Percentiles rank a stretch among this genome's conserved stretches.
Evolutionary conservation across 2,888 invertebrate genomes (phyloP).

Genomic region (Andrena haemorrhoa): DNA sequence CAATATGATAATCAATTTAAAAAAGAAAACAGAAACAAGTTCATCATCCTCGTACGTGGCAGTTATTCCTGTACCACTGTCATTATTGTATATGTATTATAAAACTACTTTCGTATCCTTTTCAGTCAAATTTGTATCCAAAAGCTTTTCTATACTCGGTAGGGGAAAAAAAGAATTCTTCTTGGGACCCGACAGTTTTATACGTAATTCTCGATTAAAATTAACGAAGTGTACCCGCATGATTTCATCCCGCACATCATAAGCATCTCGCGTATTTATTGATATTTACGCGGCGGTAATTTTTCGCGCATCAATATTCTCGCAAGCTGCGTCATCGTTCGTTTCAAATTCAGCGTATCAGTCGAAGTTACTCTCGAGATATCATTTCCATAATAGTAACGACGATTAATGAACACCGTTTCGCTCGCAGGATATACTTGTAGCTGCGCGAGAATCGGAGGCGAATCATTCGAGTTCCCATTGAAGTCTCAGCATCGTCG

Average conservation of each 20-base stretch:
- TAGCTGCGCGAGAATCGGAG: conserved; percentile 1
- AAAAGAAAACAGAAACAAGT: conserved; percentile 23
- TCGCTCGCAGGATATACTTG: conserved; percentile 5
- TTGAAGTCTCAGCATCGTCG: conserved; percentile 36
- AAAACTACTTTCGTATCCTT: conserved; percentile 47
- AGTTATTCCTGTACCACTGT: conserved; percentile 46
- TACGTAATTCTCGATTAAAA: conserved; percentile 7
- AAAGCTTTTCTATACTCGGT: conserved; percentile 46
- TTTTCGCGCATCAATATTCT: background rate
- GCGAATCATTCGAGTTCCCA: conserved; percentile 8
- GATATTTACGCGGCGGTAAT: conserved; percentile 35
- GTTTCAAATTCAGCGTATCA: conserved; percentile 7
- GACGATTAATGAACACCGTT: conserved; percentile 20
- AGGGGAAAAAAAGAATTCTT: conserved; percentile 12
- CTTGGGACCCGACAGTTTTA: background rate
- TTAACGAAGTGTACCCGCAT: conserved; percentile 4
- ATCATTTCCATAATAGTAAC: conserved; percentile 43
- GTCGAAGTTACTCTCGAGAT: conserved; percentile 9
- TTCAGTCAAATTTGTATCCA: conserved; percentile 66
- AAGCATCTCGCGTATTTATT: conserved; percentile 24
- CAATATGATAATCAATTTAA: conserved; percentile 28
- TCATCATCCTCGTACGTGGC: conserved; percentile 36
- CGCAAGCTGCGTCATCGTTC: conserved; percentile 1
- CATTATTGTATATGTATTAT: conserved; percentile 58
- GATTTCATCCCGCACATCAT: conserved; percentile 14